Percentiles rank a stretch among this genome's conserved stretches.
Evolutionary conservation across 2,113 vertebrate species (phyloP).

Genomic region (Chionodraco myersi): DNA sequence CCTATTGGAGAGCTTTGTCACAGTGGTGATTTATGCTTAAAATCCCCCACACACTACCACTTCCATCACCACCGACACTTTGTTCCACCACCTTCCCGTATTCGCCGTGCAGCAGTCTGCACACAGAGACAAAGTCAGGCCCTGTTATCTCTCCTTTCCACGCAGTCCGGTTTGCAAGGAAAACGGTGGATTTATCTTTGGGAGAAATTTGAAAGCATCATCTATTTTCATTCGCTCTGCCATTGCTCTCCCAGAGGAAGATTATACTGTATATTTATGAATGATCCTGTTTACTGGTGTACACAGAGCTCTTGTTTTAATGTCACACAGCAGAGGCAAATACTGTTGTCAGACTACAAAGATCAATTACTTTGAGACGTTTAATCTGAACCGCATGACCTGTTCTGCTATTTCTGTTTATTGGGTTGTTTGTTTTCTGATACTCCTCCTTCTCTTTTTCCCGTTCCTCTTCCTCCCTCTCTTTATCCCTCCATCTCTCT

Average conservation of each 20-base stretch:
- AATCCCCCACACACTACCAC: constrained; percentile 63
- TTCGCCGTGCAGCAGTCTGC: constrained; percentile 17
- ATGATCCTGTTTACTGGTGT: constrained; percentile 65
- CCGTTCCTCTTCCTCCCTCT: neutral
- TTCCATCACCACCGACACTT: constrained; percentile 65
- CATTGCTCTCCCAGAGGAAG: constrained; percentile 37
- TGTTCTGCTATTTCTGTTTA: constrained; percentile 31
- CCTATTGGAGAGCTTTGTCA: constrained; percentile 79
- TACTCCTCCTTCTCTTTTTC: constrained; percentile 9
- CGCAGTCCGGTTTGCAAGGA: constrained; percentile 49
- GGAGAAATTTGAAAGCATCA: constrained; percentile 65
- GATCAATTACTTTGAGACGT: constrained; percentile 38
- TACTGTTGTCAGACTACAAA: constrained; percentile 40
- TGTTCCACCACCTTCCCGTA: constrained; percentile 56
- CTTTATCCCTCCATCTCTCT: constrained; percentile 61
- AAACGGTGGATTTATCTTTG: constrained; percentile 67
- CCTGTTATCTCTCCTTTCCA: constrained; percentile 69
- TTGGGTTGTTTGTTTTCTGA: constrained; percentile 48
- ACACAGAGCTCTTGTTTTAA: constrained; percentile 58
- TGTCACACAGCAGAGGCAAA: constrained; percentile 44
- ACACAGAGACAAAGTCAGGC: constrained; percentile 56
- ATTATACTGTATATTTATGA: constrained; percentile 69
- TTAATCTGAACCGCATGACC: constrained; percentile 43
- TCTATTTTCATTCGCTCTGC: constrained; percentile 76
- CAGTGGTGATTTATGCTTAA: constrained; percentile 78